Conservation (phyloP, 2,113 vertebrate species). For the Campylomormyrus numenius region DNA sequence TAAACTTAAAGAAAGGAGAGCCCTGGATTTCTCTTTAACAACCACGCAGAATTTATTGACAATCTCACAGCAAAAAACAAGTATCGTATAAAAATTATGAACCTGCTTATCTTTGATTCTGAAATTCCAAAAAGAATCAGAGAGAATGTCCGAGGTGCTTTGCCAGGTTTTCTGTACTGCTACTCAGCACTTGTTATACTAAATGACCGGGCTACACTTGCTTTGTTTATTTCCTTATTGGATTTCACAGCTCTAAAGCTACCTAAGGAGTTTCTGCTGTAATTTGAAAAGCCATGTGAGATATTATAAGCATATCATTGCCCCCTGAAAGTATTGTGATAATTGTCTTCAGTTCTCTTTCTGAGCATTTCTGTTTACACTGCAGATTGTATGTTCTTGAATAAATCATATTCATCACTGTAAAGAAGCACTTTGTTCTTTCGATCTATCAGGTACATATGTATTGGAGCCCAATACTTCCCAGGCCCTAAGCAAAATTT, state of each 20-base stretch:
- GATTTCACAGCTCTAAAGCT: background rate
- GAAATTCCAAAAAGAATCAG: background rate
- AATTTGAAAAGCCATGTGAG: background rate
- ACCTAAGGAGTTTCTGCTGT: background rate
- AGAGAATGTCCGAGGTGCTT: background rate
- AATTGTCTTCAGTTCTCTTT: background rate
- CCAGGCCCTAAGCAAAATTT: background rate
- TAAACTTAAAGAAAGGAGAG: background rate
- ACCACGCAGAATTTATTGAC: background rate
- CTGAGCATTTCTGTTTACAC: background rate
- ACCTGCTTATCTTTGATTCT: background rate
- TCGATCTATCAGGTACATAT: background rate
- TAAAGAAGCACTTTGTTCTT: background rate
- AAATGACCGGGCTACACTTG: background rate
- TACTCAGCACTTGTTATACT: background rate
- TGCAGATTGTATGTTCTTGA: background rate
- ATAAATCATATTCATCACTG: background rate
- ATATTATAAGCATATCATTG: background rate
- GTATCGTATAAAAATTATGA: background rate
- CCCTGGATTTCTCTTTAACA: background rate
- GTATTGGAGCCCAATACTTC: background rate
- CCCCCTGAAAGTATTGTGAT: background rate
- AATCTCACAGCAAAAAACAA: background rate
- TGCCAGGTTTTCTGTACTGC: background rate
- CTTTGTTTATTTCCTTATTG: background rate